Base-by-base conservation (phyloP, 2,888 invertebrate species). In the Mesorhabditis spiculigera region DNA sequence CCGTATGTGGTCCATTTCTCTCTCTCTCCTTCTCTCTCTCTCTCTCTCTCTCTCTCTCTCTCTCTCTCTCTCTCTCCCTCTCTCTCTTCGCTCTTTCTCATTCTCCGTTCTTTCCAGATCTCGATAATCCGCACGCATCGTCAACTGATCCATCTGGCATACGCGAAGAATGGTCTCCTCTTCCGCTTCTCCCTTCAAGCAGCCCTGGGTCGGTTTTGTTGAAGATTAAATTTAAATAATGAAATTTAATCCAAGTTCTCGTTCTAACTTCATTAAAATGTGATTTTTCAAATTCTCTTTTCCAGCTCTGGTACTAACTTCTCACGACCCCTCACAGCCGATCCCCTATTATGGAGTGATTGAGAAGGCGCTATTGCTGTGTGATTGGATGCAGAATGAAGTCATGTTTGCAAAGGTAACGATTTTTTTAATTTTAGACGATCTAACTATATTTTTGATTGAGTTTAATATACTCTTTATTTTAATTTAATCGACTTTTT, bases 321-420 rank as follows among this genome's bases (percentile, higher is more conserved):
- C 73, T 5, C 72, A 70, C 8, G 66, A 45, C 0, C 5, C 65
- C 13, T 65, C 43, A 13, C 58, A 72, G 10, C 13, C 63, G 6
- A 4, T 74, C 2, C 43, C 69, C 4, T 16, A 75, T n/a, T 63
- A 70, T 44, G 71, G 72, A 8, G 68, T 80, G 28, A 67, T 80
- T 6, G 69, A 76, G 8, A 74, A 77, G 42, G 69, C 74, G 3
- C n/a, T 73, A 0, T 65, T 67, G 5, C 65, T 80, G 16, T 80
- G 80, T 65, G 76, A 78, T 16, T 80, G 78, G 77, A 67, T 82
- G 45, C 80, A 79, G 45, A 80, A 74, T 64, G 82, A 82, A 68
- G 70, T 78, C 45, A 67, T 82, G 42, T 77, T 80, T 61, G 78
- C 77, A 41, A 70, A 73, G 61, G 79, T 78, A 41, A 58, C n/a